Evolutionary conservation across 92 coral and sea anemone genomes (phyloP), one percentile per base, ranked within the genome.

Genomic region (Palythoa caribaeorum): DNA sequence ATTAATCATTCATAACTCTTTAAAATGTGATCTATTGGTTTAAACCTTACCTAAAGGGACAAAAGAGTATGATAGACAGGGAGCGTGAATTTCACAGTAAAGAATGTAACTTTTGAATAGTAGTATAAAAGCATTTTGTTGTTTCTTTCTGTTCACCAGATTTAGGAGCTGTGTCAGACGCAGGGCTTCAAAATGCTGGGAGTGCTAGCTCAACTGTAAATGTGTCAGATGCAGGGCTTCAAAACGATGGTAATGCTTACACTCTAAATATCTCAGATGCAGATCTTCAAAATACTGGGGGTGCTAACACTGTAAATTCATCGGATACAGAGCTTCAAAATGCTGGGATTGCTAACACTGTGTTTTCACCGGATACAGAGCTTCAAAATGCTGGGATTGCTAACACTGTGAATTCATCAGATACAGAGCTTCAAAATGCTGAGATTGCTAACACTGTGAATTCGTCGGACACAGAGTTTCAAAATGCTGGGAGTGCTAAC

Each of bases 141-240:
- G 80, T 76, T 76, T 76, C 39, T 76, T 76, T 76, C 80, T 74
- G 78, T 74, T 74, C 36, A 74, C 78, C 78, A 74, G 78, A 74
- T 74, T 74, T 74, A 47, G 78, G 78, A 74, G 55, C 78, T 74
- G 78, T 73, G 52, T 20, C 38, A 68, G 73, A 68, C 39, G 39
- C 21, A 63, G 35, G 35, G 35, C 35, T 16, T 63, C 71, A 63
- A 63, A 63, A 63, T 20, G 71, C 21, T 63, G 71, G 36, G 10
- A 63, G 3, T 63, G 21, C 35, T 63, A 19, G 28, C 15, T 16
- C 21, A 6, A 16, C 71, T 63, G 71, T 63, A 19, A 63, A 63
- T 63, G 21, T 19, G 3, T 63, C 35, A 63, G 71, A 63, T 66
- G 36, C 71, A 14, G 19, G 19, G 35, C 78, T 73, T 73, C 78